A percentile compares a stretch with the other conserved stretches of the same genome.
phyloP scores from a whole-genome alignment of 2,888 invertebrate species.

The Dolichomitus sp. region DNA sequence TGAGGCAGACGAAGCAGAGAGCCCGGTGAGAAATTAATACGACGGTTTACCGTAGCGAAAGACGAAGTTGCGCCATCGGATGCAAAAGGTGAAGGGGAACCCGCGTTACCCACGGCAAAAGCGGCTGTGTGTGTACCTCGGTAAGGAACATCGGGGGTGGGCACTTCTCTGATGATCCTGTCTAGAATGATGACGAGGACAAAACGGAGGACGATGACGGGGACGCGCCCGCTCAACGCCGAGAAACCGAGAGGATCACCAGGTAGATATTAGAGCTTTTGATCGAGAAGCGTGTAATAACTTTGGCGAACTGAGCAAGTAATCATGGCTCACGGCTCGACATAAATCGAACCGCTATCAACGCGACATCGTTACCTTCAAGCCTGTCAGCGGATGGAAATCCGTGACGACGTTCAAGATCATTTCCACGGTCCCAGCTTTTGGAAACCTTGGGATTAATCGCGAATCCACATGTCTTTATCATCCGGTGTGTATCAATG shows the following conservation, averaged over 20 bases:
- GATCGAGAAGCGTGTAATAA: constrained; percentile 78
- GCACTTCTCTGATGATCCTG: neutral
- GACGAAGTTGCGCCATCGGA: constrained; percentile 62
- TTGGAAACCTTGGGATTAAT: neutral
- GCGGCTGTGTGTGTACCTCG: constrained; percentile 6
- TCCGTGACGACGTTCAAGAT: constrained; percentile 32
- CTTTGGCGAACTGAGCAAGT: constrained; percentile 74
- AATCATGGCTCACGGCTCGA: constrained; percentile 70
- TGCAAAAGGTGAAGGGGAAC: constrained; percentile 63
- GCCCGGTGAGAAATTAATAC: constrained; percentile 73
- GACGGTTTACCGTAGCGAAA: constrained; percentile 56
- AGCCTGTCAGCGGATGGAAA: constrained; percentile 48
- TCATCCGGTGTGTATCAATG: neutral
- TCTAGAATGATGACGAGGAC: constrained; percentile 32
- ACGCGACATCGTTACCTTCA: constrained; percentile 56
- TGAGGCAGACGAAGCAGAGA: constrained; percentile 44
- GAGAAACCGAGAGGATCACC: constrained; percentile 23
- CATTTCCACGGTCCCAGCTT: neutral
- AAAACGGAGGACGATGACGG: constrained; percentile 22
- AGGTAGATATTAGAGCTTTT: constrained; percentile 75
- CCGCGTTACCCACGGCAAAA: constrained; percentile 49
- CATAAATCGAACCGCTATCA: constrained; percentile 73
- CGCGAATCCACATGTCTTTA: neutral
- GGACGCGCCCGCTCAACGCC: constrained; percentile 5
- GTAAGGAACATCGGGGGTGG: constrained; percentile 6